Percentiles rank a stretch among this genome's conserved stretches.
These are phyloP conservation scores for Apamea epomidion DNA, from an alignment of 2,888 invertebrate species.

Conservation along the genomic window DNA sequence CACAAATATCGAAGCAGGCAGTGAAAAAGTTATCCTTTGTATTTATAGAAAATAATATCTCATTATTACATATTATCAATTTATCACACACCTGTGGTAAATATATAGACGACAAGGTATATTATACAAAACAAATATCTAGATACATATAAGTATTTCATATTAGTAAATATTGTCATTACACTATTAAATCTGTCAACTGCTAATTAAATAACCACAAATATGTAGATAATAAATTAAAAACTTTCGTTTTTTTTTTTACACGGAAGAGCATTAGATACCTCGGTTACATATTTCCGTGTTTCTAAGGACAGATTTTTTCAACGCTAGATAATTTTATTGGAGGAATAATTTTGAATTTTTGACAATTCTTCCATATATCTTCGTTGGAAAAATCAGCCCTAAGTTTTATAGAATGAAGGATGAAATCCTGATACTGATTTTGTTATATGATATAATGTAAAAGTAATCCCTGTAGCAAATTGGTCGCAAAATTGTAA, in stretches of 20 bases:
- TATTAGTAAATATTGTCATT: constrained; percentile 2
- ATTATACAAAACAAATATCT: neutral
- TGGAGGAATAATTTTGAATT: too few relatives aligned
- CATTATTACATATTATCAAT: neutral
- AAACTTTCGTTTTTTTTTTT: neutral
- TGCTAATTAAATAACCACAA: neutral
- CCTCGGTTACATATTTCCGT: neutral
- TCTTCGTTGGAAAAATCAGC: too few relatives aligned
- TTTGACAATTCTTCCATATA: too few relatives aligned
- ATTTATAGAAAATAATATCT: neutral
- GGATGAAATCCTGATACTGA: neutral
- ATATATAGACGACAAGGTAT: neutral
- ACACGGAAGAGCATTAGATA: neutral
- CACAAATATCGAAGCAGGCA: too few relatives aligned
- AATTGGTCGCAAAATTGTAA: constrained; percentile 8
- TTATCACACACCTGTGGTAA: neutral
- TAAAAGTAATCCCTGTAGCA: neutral
- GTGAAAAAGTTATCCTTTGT: neutral
- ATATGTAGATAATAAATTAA: neutral
- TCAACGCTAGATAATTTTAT: too few relatives aligned
- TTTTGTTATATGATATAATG: neutral
- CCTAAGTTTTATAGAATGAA: too few relatives aligned
- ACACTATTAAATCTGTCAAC: too few relatives aligned
- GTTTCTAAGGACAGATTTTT: too few relatives aligned
- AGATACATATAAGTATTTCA: neutral